Evolutionary conservation across 2,888 invertebrate genomes (phyloP).

Genomic region (Netelia virgata): DNA sequence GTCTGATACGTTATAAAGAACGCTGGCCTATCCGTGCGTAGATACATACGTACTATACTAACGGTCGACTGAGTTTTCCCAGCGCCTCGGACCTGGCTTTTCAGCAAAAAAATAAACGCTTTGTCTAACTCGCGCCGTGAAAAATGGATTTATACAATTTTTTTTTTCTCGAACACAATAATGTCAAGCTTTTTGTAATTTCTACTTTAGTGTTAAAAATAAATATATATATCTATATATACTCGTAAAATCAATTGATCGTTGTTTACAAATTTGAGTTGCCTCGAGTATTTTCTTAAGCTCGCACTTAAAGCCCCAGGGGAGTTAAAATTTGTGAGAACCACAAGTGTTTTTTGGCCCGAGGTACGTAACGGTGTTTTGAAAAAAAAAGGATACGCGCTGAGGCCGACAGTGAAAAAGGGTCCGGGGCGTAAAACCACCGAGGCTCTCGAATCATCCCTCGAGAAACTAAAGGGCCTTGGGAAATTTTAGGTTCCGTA

Average conservation of each 20-base stretch:
- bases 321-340: constrained; percentile 46
- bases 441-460: constrained; percentile 67
- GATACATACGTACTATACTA: constrained; percentile 22
- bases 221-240: too few relatives aligned
- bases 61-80: constrained; percentile 63
- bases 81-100: constrained; percentile 40
- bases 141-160: constrained; percentile 11
- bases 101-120: constrained; percentile 42
- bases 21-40: constrained; percentile 33
- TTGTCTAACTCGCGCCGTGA: neutral
- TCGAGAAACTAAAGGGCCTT: constrained; percentile 53
- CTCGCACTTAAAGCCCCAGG: constrained; percentile 19
- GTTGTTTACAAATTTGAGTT: neutral
- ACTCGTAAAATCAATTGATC: neutral
- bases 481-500: constrained; percentile 72
- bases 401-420: constrained; percentile 73
- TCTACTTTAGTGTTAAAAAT: too few relatives aligned
- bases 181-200: too few relatives aligned
- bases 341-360: constrained; percentile 4
- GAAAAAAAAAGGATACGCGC: constrained; percentile 37
- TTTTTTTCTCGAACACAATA: neutral
- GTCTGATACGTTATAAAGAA: constrained; percentile 39
- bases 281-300: constrained; percentile 42
- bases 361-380: constrained; percentile 52
- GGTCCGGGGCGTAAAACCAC: constrained; percentile 52